These are phyloP conservation scores for Hystrix cristata DNA, from an alignment of 2,113 vertebrate species.

Conservation along the genomic window DNA sequence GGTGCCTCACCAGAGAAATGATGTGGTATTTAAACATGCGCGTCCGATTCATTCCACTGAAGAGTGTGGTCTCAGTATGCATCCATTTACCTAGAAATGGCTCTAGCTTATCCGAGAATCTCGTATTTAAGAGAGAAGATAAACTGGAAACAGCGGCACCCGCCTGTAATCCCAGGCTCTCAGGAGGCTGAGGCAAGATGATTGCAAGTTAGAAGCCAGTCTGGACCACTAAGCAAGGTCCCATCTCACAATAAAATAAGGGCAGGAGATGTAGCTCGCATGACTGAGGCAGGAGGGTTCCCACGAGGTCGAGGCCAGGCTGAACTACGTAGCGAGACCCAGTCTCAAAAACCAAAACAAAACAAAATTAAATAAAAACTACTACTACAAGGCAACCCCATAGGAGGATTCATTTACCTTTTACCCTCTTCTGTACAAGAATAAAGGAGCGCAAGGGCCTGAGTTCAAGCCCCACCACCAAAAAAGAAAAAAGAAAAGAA, in stretches of 20 bases:
- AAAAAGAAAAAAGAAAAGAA: no score
- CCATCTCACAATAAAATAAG: neutral
- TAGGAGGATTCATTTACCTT: neutral
- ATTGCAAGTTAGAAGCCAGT: no score
- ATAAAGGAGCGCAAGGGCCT: no score
- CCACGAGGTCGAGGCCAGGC: neutral
- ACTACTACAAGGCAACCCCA: neutral
- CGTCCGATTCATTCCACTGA: no score
- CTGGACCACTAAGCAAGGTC: neutral
- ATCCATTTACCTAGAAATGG: no score
- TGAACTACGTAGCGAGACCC: neutral
- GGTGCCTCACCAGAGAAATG: no score
- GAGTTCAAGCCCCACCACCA: no score
- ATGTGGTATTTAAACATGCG: no score
- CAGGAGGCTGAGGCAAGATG: neutral
- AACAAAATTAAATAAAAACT: neutral
- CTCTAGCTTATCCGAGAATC: neutral
- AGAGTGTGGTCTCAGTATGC: no score
- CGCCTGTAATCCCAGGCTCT: neutral
- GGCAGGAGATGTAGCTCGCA: neutral
- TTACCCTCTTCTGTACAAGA: neutral
- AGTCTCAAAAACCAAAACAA: neutral
- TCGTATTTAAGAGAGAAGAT: neutral
- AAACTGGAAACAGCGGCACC: neutral
- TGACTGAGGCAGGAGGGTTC: neutral